Evolutionary conservation across 1,140 invertebrate species (phyloP).

Genomic region (Drosophila auraria): DNA sequence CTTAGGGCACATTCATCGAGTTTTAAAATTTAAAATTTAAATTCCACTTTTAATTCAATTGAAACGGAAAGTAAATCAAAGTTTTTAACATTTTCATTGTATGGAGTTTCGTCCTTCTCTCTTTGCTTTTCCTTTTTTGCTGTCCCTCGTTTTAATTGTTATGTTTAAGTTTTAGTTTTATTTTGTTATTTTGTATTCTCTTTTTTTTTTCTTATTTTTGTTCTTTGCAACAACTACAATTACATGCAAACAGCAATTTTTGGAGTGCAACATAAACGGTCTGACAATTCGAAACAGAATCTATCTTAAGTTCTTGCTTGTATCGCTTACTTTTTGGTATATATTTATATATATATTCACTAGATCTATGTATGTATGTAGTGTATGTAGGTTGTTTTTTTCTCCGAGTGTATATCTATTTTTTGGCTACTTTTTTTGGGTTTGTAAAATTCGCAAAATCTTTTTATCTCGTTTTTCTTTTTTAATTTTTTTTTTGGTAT

Average conservation of each 20-base stretch:
- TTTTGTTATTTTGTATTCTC: background rate
- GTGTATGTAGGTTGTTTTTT: constrained; percentile 10
- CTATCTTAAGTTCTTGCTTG: constrained; percentile 20
- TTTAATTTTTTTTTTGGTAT: constrained; percentile 7
- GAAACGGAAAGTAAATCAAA: constrained; percentile 25
- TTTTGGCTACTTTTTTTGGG: constrained; percentile 55
- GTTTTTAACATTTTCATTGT: constrained; percentile 22
- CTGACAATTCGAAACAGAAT: constrained; percentile 36
- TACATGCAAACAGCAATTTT: constrained; percentile 59
- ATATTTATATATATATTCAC: constrained; percentile 24
- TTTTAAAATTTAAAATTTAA: constrained; percentile 16
- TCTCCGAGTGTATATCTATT: constrained; percentile 10
- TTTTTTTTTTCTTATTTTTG: constrained; percentile 16
- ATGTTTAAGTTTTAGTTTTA: constrained; percentile 20
- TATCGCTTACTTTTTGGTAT: constrained; percentile 27
- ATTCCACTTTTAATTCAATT: constrained; percentile 9
- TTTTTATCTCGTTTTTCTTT: constrained; percentile 37
- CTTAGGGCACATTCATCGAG: constrained; percentile 62
- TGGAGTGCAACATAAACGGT: constrained; percentile 57
- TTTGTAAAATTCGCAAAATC: constrained; percentile 62
- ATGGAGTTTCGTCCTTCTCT: background rate
- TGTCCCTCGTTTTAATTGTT: constrained; percentile 9
- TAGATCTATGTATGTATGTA: constrained; percentile 36
- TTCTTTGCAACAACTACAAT: constrained; percentile 68
- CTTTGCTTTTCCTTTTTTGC: constrained; percentile 3